Evolutionary conservation across 2,113 vertebrate species (phyloP).

Genomic region (Xenopus laevis): DNA sequence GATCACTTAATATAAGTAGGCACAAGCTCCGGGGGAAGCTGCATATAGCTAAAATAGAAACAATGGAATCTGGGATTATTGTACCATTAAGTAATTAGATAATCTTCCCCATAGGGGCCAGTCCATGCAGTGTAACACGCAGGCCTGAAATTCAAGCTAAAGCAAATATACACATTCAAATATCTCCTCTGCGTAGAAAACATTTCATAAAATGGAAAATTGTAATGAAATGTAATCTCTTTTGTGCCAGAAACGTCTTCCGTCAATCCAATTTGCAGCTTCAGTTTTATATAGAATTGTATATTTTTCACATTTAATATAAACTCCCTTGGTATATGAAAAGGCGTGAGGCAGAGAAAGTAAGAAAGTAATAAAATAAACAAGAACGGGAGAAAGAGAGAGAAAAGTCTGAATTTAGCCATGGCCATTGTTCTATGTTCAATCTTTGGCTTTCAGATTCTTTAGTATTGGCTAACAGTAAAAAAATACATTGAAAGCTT

Average conservation of each 20-base stretch:
- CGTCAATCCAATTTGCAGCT: conserved; percentile 8
- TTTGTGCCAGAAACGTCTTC: conserved; percentile 12
- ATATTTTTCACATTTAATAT: not conserved
- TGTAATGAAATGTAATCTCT: conserved; percentile 23
- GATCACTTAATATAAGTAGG: conserved; percentile 32
- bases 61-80: conserved; percentile 31
- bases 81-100: conserved; percentile 45
- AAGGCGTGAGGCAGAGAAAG: not conserved
- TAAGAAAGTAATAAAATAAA: conserved; percentile 28
- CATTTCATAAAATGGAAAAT: not conserved
- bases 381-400: conserved; percentile 17
- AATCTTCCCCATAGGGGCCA: conserved; percentile 34
- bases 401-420: not conserved
- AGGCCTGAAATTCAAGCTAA: conserved; percentile 2
- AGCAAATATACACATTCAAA: conserved; percentile 39
- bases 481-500: too few relatives aligned
- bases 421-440: not conserved
- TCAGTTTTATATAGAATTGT: conserved; percentile 20
- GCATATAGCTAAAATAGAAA: conserved; percentile 19
- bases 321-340: conserved; percentile 14
- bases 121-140: conserved; percentile 28
- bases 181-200: conserved; percentile 16
- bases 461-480: too few relatives aligned
- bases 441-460: too few relatives aligned
- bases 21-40: conserved; percentile 24